These are phyloP conservation scores for Cyprinodon tularosa DNA, from an alignment of 2,113 vertebrate species.

Conservation along the genomic window DNA sequence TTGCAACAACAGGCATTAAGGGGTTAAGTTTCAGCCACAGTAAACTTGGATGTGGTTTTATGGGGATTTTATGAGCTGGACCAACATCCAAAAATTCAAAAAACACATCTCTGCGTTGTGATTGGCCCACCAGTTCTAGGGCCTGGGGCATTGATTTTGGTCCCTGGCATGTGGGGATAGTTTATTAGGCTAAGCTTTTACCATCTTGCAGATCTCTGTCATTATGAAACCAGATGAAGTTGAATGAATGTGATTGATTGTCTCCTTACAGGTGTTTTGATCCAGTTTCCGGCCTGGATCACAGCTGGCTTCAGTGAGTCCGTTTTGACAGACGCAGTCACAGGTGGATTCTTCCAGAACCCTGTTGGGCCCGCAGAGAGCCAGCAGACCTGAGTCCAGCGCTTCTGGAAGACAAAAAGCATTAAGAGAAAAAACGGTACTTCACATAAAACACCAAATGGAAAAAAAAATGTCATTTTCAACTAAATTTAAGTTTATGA, in stretches of 20 bases:
- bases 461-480: no score
- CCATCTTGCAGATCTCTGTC: no score
- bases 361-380: slow-evolving; percentile 77
- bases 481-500: no score
- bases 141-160: no score
- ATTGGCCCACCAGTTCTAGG: no score
- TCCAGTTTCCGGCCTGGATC: slow-evolving; percentile 77
- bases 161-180: no score
- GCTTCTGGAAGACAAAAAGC: slow-evolving; percentile 53
- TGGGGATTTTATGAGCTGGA: neutral
- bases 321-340: slow-evolving; percentile 76
- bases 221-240: no score
- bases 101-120: no score
- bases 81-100: no score
- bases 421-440: neutral
- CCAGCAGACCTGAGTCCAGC: slow-evolving; percentile 67
- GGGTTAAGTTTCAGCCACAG: no score
- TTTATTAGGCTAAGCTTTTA: no score
- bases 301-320: slow-evolving; percentile 77
- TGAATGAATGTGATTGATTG: neutral
- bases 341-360: slow-evolving; percentile 73
- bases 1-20: no score
- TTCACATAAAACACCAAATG: neutral
- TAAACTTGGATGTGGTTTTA: neutral
- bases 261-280: slow-evolving; percentile 66